phyloP scores from a whole-genome alignment of 2,888 invertebrate species.

The Eupithecia insigniata region DNA sequence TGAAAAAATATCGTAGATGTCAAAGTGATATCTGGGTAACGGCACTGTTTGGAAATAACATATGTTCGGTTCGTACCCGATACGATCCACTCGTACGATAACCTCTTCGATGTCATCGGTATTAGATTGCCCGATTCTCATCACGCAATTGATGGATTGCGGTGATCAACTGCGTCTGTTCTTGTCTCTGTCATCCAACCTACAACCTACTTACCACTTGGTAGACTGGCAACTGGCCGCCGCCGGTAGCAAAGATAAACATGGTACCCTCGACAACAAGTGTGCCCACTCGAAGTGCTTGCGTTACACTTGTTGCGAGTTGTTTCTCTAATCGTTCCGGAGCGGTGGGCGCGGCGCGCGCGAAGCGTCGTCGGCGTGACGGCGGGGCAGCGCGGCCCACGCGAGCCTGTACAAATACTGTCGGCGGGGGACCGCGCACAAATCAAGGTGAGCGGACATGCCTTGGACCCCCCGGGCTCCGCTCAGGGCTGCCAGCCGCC shows the following conservation, averaged over 20 bases:
- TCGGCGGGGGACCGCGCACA: slow-evolving; percentile 80
- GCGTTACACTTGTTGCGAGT: slow-evolving; percentile 25
- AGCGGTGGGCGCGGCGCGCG: slow-evolving; percentile 31
- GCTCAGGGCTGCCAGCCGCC: slow-evolving; percentile 60
- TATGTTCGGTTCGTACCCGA: slow-evolving; percentile 29
- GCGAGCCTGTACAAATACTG: slow-evolving; percentile 74
- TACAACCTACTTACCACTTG: background rate
- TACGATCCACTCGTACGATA: slow-evolving; percentile 27
- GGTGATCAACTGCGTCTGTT: background rate
- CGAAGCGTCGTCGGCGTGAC: slow-evolving; percentile 33
- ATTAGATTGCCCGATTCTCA: slow-evolving; percentile 22
- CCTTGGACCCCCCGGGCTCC: slow-evolving; percentile 67
- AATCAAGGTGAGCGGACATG: slow-evolving; percentile 75
- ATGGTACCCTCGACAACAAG: slow-evolving; percentile 6
- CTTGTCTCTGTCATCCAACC: background rate
- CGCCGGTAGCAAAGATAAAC: slow-evolving; percentile 2
- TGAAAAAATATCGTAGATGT: slow-evolving; percentile 33
- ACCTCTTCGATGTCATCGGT: slow-evolving; percentile 28
- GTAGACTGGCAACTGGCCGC: background rate
- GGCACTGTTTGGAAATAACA: slow-evolving; percentile 36
- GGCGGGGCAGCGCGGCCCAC: slow-evolving; percentile 53
- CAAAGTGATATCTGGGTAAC: slow-evolving; percentile 34
- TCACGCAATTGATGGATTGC: slow-evolving; percentile 23
- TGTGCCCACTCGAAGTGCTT: slow-evolving; percentile 19
- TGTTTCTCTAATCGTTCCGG: slow-evolving; percentile 19